Base-by-base conservation (phyloP, 2,113 vertebrate genomes). In the Polypterus senegalus region DNA sequence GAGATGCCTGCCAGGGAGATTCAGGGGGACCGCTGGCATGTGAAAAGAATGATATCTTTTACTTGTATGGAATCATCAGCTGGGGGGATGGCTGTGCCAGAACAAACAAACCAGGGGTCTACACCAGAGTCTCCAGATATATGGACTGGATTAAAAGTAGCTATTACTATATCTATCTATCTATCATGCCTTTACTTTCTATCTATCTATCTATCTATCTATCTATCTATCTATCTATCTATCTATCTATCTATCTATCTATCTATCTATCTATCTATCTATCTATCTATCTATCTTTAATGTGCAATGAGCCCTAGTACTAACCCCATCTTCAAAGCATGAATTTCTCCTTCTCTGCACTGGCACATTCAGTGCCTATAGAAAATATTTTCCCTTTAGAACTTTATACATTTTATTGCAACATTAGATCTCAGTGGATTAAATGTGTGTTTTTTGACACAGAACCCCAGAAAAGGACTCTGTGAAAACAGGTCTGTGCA, bases 1-100 rank as follows among this genome's bases (percentile, higher is more conserved):
- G 76, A 0, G 95, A 98, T 1, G 92, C 94, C 46, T 98, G 94
- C 67, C 93, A 97, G 93, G 95, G 93, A 3, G 95, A 98, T 77
- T 97, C 94, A 0, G 95, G 94, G 0, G 95, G 95, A 7, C 90
- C 94, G 2, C 75, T 98, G 71, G 86, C 81, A 46, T 98, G 94
- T 46, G 80, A 80, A 60, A 62, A 72, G 65, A 47, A 83, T 0
- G 84, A 86, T 0, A 79, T 88, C 66, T 87, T 86, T 60, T 92
- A 92, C 68, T 83, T 97, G 49, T 93, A 92, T 0, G 96, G 95
- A 45, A 70, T 97, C 75, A 81, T 95, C 79, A 97, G 93, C 77
- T 98, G 94, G 94, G 94, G 93, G 0, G 90, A 94, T 0, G 93
- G 93, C 71, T 98, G 95, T 0, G 86, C 87, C 9, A 73, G 72